Evolutionary conservation across 2,888 invertebrate genomes (phyloP).

Genomic region (Zygothrica quintamaculata): DNA sequence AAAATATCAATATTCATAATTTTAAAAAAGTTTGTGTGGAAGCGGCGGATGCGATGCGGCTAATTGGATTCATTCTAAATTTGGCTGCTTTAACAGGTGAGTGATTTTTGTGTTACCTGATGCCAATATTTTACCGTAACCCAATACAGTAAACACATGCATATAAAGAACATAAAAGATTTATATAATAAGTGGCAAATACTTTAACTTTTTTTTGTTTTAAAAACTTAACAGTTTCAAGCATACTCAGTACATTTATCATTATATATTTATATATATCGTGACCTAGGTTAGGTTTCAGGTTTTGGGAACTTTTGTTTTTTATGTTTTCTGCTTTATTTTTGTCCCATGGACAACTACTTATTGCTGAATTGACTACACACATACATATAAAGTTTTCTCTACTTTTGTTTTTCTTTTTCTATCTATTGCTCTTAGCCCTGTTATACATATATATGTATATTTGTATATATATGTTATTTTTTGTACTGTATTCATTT

Average conservation of each 20-base stretch:
- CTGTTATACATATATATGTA: slow-evolving; percentile 40
- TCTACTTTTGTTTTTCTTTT: slow-evolving; percentile 11
- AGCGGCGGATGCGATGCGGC: slow-evolving; percentile 60
- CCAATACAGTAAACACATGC: slow-evolving; percentile 7
- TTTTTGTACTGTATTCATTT: slow-evolving; percentile 36
- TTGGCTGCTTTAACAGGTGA: slow-evolving; percentile 84
- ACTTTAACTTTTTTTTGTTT: too few species aligned
- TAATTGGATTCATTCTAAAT: slow-evolving; percentile 84
- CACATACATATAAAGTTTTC: slow-evolving; percentile 14
- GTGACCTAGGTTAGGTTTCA: slow-evolving; percentile 1
- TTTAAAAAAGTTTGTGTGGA: slow-evolving; percentile 12
- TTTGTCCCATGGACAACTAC: slow-evolving; percentile 37
- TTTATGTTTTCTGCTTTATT: slow-evolving; percentile 29
- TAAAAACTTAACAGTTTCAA: too few species aligned
- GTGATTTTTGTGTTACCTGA: slow-evolving; percentile 43
- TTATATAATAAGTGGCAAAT: too few species aligned
- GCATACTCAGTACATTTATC: too few species aligned
- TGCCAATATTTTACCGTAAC: too few species aligned
- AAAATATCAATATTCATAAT: slow-evolving; percentile 18
- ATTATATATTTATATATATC: too few species aligned
- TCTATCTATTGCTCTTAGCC: slow-evolving; percentile 20
- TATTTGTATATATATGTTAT: too few species aligned
- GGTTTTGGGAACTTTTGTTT: slow-evolving; percentile 6
- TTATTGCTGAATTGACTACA: slow-evolving; percentile 13
- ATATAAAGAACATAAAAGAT: too few species aligned